Base-by-base conservation (phyloP, 1,140 invertebrate genomes). In the Hylaeus anthracinus region DNA sequence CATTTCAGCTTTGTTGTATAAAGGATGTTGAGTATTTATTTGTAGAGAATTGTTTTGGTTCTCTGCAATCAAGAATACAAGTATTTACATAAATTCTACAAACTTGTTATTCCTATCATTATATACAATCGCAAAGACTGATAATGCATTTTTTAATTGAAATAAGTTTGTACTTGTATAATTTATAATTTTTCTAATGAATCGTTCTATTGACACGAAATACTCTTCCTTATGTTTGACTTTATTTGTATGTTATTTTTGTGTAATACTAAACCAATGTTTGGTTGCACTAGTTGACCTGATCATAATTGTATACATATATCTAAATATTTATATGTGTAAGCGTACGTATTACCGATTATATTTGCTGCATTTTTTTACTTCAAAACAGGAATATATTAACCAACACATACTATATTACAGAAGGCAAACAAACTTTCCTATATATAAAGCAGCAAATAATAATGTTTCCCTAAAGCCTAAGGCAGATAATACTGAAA, bases 401-500 rank as follows among this genome's bases (percentile, higher is more conserved):
- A 69, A 75, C 48, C 61, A 26, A 51, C 55, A 69, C 58, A 60
- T 48, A 43, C 58, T 80, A 60, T 73, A 39, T 73, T 73, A 70
- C 15, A 58, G 9, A 77, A 70, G 63, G 63, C 63, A 64, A 14
- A 75, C 64, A 48, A 75, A 75, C 72, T 75, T 80, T 80, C 64
- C 78, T 80, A 74, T 41, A 80, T 64, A 79, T 55, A 64, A 56
- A 72, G 39, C 48, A 78, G 72, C 51, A 78, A 79, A 71, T 78
- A 67, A 74, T 51, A 65, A 79, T 75, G 72, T 80, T 80, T 80
- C 72, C 1, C 45, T 75, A 37, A 65, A 75, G 77, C 72, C 71
- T 74, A 80, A 80, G 45, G 75, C 64, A 69, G 64, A 80, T 80
- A 75, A 75, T 79, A 71, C 74, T 72, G 73, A 85, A 55, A 78